Percentiles rank a stretch among this genome's conserved stretches.
Evolutionary conservation across 2,113 vertebrate species (phyloP).

Genomic region (Chelonoidis abingdonii): DNA sequence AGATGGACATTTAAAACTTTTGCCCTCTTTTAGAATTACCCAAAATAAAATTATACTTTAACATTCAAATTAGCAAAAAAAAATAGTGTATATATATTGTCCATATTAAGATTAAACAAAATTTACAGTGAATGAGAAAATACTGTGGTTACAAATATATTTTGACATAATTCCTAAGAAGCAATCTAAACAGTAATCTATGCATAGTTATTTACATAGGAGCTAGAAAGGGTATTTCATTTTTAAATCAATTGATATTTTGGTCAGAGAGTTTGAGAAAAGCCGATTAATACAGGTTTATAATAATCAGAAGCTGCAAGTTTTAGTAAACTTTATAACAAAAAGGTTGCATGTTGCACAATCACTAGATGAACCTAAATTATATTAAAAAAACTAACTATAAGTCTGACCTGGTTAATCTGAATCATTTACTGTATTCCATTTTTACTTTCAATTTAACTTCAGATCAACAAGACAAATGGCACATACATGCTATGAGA

Average conservation of each 20-base stretch:
- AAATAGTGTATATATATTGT: conserved; percentile 26
- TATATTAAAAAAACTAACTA: conserved; percentile 58
- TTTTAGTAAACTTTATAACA: conserved; percentile 63
- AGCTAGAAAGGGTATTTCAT: conserved; percentile 33
- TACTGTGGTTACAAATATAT: conserved; percentile 68
- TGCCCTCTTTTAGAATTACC: conserved; percentile 57
- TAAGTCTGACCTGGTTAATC: conserved; percentile 52
- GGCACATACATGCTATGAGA: conserved; percentile 71
- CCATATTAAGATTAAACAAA: conserved; percentile 75
- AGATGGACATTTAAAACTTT: conserved; percentile 28
- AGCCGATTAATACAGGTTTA: conserved; percentile 20
- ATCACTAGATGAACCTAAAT: conserved; percentile 63
- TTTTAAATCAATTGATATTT: conserved; percentile 62
- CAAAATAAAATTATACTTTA: conserved; percentile 66
- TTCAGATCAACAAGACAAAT: conserved; percentile 68
- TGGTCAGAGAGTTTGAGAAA: conserved; percentile 63
- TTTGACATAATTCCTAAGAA: conserved; percentile 74
- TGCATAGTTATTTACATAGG: conserved; percentile 77
- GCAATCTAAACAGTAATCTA: conserved; percentile 72
- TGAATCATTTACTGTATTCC: conserved; percentile 65
- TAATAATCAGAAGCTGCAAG: conserved; percentile 49
- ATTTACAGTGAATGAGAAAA: conserved; percentile 71
- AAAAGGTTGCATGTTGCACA: conserved; percentile 47
- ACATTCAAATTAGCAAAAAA: conserved; percentile 64
- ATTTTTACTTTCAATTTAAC: conserved; percentile 64